Base-by-base conservation (phyloP, 2,888 invertebrate genomes). In the Xylota segnis region DNA sequence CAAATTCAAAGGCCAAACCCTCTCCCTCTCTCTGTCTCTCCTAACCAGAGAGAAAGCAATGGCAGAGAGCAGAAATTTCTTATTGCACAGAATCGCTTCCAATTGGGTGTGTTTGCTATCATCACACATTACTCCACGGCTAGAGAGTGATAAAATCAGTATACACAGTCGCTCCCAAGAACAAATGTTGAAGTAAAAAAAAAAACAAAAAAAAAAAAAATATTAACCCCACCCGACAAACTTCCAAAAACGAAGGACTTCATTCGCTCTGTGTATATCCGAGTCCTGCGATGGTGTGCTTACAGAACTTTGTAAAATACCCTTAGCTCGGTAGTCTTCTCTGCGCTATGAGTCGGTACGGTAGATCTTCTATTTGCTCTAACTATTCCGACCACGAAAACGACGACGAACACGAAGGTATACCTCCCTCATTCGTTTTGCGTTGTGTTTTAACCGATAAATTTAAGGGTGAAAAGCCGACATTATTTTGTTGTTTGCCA, bases 271-370 rank as follows among this genome's bases (percentile, higher is more conserved):
- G 43, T 47, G 63, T 63, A 18, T 14, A 45, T 40, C 47, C 23
- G 23, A 75, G 37, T 75, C 50, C 43, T 83, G 50, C 54, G 37
- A 84, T 66, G 74, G 45, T 79, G 45, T 71, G 71, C 65, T 56
- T 71, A 66, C 50, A 40, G 66, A 58, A 58, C 50, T 54, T 79
- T 71, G n/a, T n/a, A 34, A 47, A 70, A 65, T 58, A 70, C 52
- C 58, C 52, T 66, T 4, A 71, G 45, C 70, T 34, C 23, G 43
- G 52, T 84, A 84, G 79, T 84, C 70, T 79, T 79, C 79, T 84
- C 75, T 75, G 71, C 84, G 84, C 84, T 79, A 84, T 84, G 84
- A 84, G 79, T 75, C 84, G 79, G 84, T 84, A 84, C 84, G 79
- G 84, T 84, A 84, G 75, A 79, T 79, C 84, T 65, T 70, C 70